Percentiles rank a stretch among this genome's conserved stretches.
phyloP scores from a whole-genome alignment of 2,113 vertebrate genomes.

The Megaleporinus macrocephalus region DNA sequence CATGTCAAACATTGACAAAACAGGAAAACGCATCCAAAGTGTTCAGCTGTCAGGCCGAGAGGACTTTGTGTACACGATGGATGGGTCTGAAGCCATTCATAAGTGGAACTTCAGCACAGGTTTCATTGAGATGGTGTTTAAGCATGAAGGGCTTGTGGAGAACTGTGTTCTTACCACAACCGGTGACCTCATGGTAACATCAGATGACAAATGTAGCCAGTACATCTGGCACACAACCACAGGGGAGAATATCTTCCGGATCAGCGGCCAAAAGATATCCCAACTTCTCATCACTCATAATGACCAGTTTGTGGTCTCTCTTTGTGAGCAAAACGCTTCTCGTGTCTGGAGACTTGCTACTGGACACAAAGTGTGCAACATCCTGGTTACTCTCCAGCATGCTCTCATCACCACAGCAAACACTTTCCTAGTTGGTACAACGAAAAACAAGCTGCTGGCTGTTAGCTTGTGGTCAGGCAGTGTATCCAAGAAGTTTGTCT shows the following conservation, averaged over 20 bases:
- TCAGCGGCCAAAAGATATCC: conserved; percentile 94
- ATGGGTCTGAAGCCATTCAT: conserved; percentile 93
- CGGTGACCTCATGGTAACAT: conserved; percentile 95
- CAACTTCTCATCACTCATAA: conserved; percentile 97
- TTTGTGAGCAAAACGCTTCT: conserved; percentile 96
- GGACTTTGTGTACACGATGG: conserved; percentile 93
- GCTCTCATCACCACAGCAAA: conserved; percentile 96
- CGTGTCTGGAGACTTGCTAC: conserved; percentile 96
- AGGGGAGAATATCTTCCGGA: conserved; percentile 96
- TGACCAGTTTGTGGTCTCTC: conserved; percentile 97
- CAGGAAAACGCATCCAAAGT: conserved; percentile 91
- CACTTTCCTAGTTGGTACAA: conserved; percentile 93
- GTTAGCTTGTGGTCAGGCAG: conserved; percentile 99
- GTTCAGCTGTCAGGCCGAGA: conserved; percentile 90
- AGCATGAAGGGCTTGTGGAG: conserved; percentile 95
- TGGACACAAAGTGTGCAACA: conserved; percentile 97
- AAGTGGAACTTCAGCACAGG: conserved; percentile 98
- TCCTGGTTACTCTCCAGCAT: conserved; percentile 94
- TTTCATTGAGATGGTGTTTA: conserved; percentile 95
- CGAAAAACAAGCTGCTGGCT: conserved; percentile 94
- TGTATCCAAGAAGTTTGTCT: conserved; percentile 96
- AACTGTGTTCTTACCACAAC: conserved; percentile 94
- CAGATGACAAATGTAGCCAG: conserved; percentile 95
- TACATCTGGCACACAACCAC: conserved; percentile 95
- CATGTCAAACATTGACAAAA: conserved; percentile 99